phyloP scores from a whole-genome alignment of 2,888 invertebrate genomes.

The Oegoconia quadripuncta region DNA sequence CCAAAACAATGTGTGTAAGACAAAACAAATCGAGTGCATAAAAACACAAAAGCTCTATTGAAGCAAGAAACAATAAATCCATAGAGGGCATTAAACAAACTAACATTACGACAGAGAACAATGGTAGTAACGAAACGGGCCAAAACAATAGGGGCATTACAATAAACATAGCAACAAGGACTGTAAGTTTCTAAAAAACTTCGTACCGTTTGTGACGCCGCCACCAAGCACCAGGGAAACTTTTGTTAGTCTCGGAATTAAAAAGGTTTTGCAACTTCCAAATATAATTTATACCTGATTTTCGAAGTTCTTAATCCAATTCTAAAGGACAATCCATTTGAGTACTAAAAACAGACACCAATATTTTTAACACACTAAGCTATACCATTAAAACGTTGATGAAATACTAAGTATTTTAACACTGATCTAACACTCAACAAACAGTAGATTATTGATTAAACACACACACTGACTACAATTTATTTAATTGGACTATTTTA shows the following conservation, averaged over 20 bases:
- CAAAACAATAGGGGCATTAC: conserved; percentile 57
- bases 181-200: conserved; percentile 48
- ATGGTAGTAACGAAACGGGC: conserved; percentile 36
- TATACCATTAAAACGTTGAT: conserved; percentile 16
- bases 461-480: conserved; percentile 10
- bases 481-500: conserved; percentile 25
- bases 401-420: conserved; percentile 6
- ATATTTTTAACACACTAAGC: conserved; percentile 19
- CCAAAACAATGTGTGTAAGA: conserved; percentile 25
- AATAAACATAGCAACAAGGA: conserved; percentile 54
- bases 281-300: conserved; percentile 25
- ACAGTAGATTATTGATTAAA: conserved; percentile 1
- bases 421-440: conserved; percentile 11
- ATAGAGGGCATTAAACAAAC: conserved; percentile 33
- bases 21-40: conserved; percentile 22
- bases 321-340: conserved; percentile 26
- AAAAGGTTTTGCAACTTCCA: conserved; percentile 21
- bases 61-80: conserved; percentile 40
- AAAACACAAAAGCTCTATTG: conserved; percentile 31
- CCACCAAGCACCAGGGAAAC: conserved; percentile 28
- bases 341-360: conserved; percentile 11
- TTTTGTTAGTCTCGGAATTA: conserved; percentile 22
- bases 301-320: conserved; percentile 21
- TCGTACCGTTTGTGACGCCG: conserved; percentile 49
- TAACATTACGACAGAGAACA: conserved; percentile 31